Evolutionary conservation across 2,888 invertebrate species (phyloP).

Genomic region (Busseola fusca): DNA sequence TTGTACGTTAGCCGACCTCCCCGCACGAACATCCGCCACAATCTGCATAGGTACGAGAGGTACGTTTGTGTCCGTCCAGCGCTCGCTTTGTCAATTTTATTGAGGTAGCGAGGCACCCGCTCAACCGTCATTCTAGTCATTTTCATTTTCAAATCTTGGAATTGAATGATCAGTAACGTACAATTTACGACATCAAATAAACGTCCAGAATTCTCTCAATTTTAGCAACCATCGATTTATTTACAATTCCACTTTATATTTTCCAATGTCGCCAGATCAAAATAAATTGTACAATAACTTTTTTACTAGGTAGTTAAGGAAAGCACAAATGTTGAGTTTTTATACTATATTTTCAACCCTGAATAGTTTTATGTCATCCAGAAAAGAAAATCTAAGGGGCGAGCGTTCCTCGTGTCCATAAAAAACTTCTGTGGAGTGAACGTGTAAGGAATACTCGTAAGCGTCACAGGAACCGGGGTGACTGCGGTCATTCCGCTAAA

Average conservation of each 20-base stretch:
- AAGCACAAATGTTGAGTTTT: conserved; percentile 55
- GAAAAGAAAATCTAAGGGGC: conserved; percentile 79
- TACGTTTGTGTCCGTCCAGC: conserved; percentile 62
- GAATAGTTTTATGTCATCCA: conserved; percentile 75
- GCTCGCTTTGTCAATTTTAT: conserved; percentile 65
- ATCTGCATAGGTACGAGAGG: conserved; percentile 63
- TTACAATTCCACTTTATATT: conserved; percentile 20
- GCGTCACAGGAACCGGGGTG: conserved; percentile 85
- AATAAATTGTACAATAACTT: conserved; percentile 38
- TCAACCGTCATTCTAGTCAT: conserved; percentile 64
- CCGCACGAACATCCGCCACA: conserved; percentile 61
- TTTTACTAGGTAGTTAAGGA: conserved; percentile 47
- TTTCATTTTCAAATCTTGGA: conserved; percentile 67
- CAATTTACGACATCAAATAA: not conserved
- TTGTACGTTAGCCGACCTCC: conserved; percentile 66
- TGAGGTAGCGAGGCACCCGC: conserved; percentile 67
- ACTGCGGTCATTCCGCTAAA: conserved; percentile 89
- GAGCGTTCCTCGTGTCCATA: conserved; percentile 82
- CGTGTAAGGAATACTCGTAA: conserved; percentile 86
- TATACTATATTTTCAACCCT: conserved; percentile 61
- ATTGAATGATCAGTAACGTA: conserved; percentile 48
- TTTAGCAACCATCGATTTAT: conserved; percentile 42
- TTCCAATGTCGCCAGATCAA: conserved; percentile 18
- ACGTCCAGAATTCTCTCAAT: conserved; percentile 25
- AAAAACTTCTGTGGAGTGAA: conserved; percentile 85